Evolutionary conservation across 92 coral and sea anemone genomes (phyloP).

Genomic region (Actinostola sp.): DNA sequence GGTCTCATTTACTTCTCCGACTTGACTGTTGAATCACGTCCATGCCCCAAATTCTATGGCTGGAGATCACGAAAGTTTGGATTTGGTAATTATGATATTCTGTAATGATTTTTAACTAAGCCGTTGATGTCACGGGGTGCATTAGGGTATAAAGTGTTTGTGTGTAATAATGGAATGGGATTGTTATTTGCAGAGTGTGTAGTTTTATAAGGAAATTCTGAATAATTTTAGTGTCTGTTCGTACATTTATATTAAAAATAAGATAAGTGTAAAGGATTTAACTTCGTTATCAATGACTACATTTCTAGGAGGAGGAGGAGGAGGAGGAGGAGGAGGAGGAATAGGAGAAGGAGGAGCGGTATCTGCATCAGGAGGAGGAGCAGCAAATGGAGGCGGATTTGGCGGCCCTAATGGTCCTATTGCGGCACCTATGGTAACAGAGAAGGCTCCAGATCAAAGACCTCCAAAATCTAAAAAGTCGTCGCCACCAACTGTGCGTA

Average conservation of each 20-base stretch:
- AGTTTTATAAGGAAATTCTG: too few species aligned
- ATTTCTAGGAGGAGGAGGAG: conserved; percentile 2
- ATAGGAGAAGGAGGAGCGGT: conserved; percentile 4
- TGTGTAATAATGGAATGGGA: too few species aligned
- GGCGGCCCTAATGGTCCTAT: not conserved
- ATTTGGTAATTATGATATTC: too few species aligned
- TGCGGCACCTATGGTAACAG: not conserved
- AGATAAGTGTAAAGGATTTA: too few species aligned
- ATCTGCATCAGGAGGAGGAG: not conserved
- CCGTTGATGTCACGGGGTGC: too few species aligned
- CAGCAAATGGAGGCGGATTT: conserved; percentile 2
- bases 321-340: conserved; percentile 8
- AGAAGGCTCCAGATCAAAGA: too few species aligned
- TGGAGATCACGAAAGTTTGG: not conserved
- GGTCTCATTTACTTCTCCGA: not conserved
- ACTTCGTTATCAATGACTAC: too few species aligned
- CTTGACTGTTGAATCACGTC: conserved; percentile 9
- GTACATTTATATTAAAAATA: too few species aligned
- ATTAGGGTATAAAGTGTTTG: too few species aligned
- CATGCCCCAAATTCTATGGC: not conserved
- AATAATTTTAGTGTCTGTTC: too few species aligned
- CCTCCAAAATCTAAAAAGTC: not conserved
- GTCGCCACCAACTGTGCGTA: conserved; percentile 53
- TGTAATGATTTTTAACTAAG: too few species aligned
- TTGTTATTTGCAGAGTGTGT: too few species aligned